Evolutionary conservation across 2,113 vertebrate species (phyloP), one percentile per base, ranked within the genome.

Genomic region (Entosphenus tridentatus): DNA sequence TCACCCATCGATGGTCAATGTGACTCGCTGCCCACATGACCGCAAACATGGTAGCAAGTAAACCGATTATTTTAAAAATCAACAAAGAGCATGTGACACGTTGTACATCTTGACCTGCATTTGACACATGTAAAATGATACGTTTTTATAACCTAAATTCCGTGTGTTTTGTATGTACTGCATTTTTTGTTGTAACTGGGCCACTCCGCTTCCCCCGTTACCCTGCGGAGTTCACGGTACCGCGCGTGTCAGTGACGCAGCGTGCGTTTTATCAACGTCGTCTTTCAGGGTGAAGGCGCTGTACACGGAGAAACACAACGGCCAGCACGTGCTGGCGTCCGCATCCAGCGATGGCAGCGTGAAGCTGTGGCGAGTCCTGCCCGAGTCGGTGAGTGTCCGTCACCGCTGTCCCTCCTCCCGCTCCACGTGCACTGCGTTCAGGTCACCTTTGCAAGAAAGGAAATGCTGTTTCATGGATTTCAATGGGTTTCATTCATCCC

Each of bases 321-420:
- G 83, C 71, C 75, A 78, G 73, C 81, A 76, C 18, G 69, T 95
- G 72, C 18, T 98, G 71, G 85, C 87, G 73, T 90, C 91, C 3
- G 91, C 88, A 11, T 97, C 92, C 3, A 98, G 84, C 57, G 93
- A 98, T 11, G 91, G 93, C 57, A 91, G 85, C 75, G 85, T 96
- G 79, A 98, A 88, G 79, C 78, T 91, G 78, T 98, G 92, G 92
- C 84, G 82, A 67, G 74, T 93, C 21, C 70, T 81, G 68, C 74
- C 84, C 39, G 78, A 84, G 68, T 80, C 88, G 85, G 90, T 82
- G 67, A 16, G 81, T 77, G 39, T 39, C 39, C 39, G 5, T 39
- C 39, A 7, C 39, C 39, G 39, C 39, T 39, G 39, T n/a, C 39
- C 39, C 39, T 39, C 39, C 39, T 39, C 39, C 39, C 39, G 39